Base-by-base conservation (phyloP, 2,888 invertebrate genomes). In the Encarsia formosa region DNA sequence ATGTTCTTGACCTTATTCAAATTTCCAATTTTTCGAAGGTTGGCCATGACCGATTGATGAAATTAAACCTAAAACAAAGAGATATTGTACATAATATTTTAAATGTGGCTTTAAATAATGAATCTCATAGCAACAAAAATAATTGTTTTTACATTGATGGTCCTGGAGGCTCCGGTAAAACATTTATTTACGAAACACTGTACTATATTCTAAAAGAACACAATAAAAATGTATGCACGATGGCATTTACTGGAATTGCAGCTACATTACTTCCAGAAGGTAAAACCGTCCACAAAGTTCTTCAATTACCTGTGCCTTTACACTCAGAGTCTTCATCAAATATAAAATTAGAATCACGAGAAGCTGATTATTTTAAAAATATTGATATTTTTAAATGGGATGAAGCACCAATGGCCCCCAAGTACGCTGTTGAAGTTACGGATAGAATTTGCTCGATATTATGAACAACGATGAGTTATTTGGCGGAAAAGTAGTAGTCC, bases 241-340 rank as follows among this genome's bases (percentile, higher is more conserved):
- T 67, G 39, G 66, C 68, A 1, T 65, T 60, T 49, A 66, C 66
- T 2, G 69, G 67, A n/a, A 67, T 70, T 18, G 67, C 68, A n/a
- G 66, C 67, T 2, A 65, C 61, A 19, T 52, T 71, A 20, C 54
- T 71, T 22, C 55, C 56, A 24, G 60, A 65, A 15, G 74, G 72
- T 5, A 53, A 60, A 49, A 75, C 73, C 13, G 62, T 62, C 2
- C 73, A 73, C 51, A 62, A 63, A n/a, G 51, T 58, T 18, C 72
- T 71, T 54, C 58, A 61, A 18, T 42, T 71, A 23, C 68, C 66
- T 26, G 56, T 66, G n/a, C 55, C 59, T 2, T 41, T 58, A 26
- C 55, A 20, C 32, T 4, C 39, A 4, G 56, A 56, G 40, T 54
- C 57, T 11, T 37, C 53, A 22, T 52, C 52, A 22, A 53, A 42